Percentiles rank a stretch among this genome's conserved stretches.
Evolutionary conservation across 2,113 vertebrate genomes (phyloP).

Genomic region (Daphoenositta chrysoptera): DNA sequence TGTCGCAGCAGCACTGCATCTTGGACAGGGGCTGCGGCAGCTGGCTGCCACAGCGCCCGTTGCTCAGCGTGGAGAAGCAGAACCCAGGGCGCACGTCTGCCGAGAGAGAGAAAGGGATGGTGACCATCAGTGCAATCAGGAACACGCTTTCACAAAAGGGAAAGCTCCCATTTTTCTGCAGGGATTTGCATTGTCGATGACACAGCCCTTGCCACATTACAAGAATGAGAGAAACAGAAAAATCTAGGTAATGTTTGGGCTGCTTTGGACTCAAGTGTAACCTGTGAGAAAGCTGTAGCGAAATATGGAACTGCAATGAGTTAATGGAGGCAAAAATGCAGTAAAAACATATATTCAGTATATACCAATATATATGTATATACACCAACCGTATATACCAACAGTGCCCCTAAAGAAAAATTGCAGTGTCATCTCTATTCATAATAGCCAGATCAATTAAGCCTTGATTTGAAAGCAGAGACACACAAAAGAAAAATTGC

Average conservation of each 20-base stretch:
- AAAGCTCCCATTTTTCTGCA: not conserved
- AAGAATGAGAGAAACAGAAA: not conserved
- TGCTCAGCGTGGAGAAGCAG: constrained; percentile 85
- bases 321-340: not conserved
- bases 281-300: not conserved
- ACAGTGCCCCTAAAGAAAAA: not conserved
- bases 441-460: not conserved
- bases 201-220: not conserved
- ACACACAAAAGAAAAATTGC: too few relatives aligned
- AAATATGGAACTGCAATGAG: not conserved
- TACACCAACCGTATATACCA: too few relatives aligned
- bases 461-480: not conserved
- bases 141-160: not conserved
- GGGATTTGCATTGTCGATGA: not conserved
- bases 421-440: not conserved
- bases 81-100: constrained; percentile 89
- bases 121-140: not conserved
- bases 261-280: not conserved
- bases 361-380: not conserved
- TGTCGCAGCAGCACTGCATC: constrained; percentile 91
- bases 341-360: not conserved
- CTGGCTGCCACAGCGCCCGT: constrained; percentile 87
- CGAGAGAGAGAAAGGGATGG: not conserved
- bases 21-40: constrained; percentile 85
- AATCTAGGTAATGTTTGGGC: not conserved